A percentile compares a stretch with the other conserved stretches of the same genome.
Conservation (phyloP, 2,888 invertebrate species). For the Drosophila affinis region DNA sequence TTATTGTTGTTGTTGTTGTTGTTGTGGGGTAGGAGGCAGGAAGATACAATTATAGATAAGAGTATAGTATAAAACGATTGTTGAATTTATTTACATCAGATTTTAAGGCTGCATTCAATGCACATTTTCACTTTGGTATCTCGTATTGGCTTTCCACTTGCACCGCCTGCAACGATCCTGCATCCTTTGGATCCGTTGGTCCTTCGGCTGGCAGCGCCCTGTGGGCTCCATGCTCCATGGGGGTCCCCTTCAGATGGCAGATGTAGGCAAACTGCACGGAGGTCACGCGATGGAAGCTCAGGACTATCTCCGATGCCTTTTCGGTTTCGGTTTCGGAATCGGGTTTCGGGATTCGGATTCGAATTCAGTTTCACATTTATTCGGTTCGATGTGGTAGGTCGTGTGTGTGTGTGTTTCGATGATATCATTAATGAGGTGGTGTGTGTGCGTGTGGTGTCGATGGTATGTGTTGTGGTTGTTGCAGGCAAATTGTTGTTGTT, state of each 20-base stretch:
- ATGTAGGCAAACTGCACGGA: conserved; percentile 86
- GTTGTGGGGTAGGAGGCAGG: conserved; percentile 4
- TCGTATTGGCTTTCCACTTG: neutral
- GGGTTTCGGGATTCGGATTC: conserved; percentile 5
- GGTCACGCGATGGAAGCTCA: conserved; percentile 90
- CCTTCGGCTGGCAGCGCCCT: too few relatives aligned
- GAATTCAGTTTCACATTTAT: conserved; percentile 8
- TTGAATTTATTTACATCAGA: conserved; percentile 21
- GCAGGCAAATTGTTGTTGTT: conserved; percentile 65
- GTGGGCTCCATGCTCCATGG: conserved; percentile 34
- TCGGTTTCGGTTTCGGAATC: conserved; percentile 12
- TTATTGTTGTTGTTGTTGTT: conserved; percentile 3
- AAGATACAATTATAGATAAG: conserved; percentile 22
- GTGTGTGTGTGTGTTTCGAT: conserved; percentile 13
- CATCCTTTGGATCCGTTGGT: neutral
- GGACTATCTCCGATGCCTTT: conserved; percentile 88
- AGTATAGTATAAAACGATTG: neutral
- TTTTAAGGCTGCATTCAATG: neutral
- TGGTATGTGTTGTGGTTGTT: conserved; percentile 47
- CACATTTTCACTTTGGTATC: neutral
- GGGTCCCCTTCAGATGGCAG: conserved; percentile 59
- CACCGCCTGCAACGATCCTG: neutral
- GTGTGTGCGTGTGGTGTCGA: conserved; percentile 17
- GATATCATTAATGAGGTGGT: conserved; percentile 29
- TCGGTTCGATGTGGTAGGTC: neutral